Evolutionary conservation across 2,113 vertebrate species (phyloP).

Genomic region (Cyprinodon tularosa): DNA sequence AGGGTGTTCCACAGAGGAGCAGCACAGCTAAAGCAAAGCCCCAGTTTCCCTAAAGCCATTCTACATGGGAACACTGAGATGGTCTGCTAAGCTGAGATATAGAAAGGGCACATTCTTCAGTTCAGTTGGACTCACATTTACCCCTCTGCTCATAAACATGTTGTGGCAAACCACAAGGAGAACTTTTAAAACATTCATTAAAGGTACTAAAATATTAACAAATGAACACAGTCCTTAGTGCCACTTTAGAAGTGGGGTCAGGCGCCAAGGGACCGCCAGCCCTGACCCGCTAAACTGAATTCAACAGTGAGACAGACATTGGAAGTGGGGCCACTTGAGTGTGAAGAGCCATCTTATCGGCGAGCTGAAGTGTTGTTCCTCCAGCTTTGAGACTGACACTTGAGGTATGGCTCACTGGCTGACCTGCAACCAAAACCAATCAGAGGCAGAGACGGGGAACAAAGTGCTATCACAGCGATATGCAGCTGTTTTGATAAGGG

Average conservation of each 20-base stretch:
- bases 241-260: conserved; percentile 22
- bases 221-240: conserved; percentile 45
- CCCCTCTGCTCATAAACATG: conserved; percentile 45
- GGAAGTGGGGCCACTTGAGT: conserved; percentile 35
- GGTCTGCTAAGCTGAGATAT: conserved; percentile 52
- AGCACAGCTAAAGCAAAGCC: conserved; percentile 33
- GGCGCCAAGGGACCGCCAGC: conserved; percentile 11
- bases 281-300: conserved; percentile 39
- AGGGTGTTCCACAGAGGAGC: conserved; percentile 31
- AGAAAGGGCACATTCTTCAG: conserved; percentile 35
- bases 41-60: conserved; percentile 62
- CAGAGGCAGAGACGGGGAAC: conserved; percentile 42
- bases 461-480: conserved; percentile 53
- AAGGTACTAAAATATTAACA: conserved; percentile 57
- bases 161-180: conserved; percentile 47
- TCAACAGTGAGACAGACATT: conserved; percentile 19
- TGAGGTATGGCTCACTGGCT: conserved; percentile 25
- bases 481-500: conserved; percentile 63
- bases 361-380: conserved; percentile 22
- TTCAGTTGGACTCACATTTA: conserved; percentile 36
- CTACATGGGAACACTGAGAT: conserved; percentile 42
- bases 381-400: conserved; percentile 38
- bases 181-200: conserved; percentile 57
- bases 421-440: conserved; percentile 65
- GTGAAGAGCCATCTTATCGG: conserved; percentile 39